Conservation (phyloP, 1,140 invertebrate species). For the Arctopsyche grandis region DNA sequence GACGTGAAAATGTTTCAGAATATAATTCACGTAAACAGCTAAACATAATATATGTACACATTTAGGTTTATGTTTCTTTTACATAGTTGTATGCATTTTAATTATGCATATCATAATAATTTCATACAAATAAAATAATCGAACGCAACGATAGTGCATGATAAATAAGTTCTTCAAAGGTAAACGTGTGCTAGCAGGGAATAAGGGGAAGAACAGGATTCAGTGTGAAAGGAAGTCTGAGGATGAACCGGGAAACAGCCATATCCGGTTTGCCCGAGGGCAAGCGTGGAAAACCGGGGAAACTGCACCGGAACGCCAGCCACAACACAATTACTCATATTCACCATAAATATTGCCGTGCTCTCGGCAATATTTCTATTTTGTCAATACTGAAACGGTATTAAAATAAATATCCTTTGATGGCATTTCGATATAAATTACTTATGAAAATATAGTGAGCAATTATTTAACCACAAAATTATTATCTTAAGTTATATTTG, state of each 20-base stretch:
- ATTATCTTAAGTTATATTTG: no score
- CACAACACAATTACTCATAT: conserved; percentile 34
- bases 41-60: no score
- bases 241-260: conserved; percentile 30
- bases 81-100: no score
- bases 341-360: conserved; percentile 17
- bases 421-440: no score
- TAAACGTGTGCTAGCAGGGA: background rate
- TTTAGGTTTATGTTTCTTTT: no score
- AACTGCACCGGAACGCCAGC: conserved; percentile 14
- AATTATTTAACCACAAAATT: no score
- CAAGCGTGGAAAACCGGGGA: background rate
- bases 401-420: no score
- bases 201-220: background rate
- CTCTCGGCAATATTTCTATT: background rate
- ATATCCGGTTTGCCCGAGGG: conserved; percentile 15
- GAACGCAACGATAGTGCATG: background rate
- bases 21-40: no score
- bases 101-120: no score
- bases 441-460: no score
- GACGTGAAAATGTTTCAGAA: no score
- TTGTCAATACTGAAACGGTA: background rate
- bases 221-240: conserved; percentile 9
- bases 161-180: background rate
- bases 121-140: no score